These are phyloP conservation scores for Zaprionus ghesquierei DNA, from an alignment of 1,140 invertebrate species.

Conservation along the genomic window DNA sequence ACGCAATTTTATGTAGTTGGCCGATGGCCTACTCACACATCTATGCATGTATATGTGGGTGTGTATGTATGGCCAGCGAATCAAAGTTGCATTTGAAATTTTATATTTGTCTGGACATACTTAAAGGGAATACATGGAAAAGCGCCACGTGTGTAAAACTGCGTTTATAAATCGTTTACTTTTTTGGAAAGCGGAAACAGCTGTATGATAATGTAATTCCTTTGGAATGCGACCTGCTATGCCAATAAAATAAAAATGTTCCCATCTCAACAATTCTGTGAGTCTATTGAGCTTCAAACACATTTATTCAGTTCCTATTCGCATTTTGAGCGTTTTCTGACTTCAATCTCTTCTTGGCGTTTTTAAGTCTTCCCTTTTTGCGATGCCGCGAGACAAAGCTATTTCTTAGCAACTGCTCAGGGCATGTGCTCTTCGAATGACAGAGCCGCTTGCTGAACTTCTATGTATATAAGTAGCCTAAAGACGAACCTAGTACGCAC, in stretches of 20 bases:
- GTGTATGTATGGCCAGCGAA: constrained; percentile 28
- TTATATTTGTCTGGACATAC: constrained; percentile 48
- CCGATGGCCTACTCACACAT: constrained; percentile 27
- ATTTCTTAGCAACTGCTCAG: too few relatives aligned
- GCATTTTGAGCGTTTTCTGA: background rate
- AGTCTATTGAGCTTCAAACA: background rate
- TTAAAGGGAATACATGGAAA: constrained; percentile 33
- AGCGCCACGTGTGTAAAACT: constrained; percentile 54
- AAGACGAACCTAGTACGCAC: constrained; percentile 9
- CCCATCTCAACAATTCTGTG: background rate
- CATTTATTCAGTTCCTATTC: background rate
- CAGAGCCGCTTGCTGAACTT: constrained; percentile 62
- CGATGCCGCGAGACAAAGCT: background rate
- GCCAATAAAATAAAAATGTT: background rate
- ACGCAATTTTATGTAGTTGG: constrained; percentile 56
- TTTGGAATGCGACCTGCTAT: background rate
- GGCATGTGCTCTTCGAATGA: too few relatives aligned
- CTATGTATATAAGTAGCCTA: constrained; percentile 68
- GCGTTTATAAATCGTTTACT: constrained; percentile 71
- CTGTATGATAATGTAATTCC: background rate
- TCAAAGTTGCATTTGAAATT: constrained; percentile 72
- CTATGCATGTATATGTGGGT: constrained; percentile 2
- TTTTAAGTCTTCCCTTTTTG: background rate
- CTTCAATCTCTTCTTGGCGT: background rate
- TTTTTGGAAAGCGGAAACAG: constrained; percentile 1